Evolutionary conservation across 2,113 vertebrate species (phyloP), one percentile per base, ranked within the genome.

Genomic region (Eidolon helvum): DNA sequence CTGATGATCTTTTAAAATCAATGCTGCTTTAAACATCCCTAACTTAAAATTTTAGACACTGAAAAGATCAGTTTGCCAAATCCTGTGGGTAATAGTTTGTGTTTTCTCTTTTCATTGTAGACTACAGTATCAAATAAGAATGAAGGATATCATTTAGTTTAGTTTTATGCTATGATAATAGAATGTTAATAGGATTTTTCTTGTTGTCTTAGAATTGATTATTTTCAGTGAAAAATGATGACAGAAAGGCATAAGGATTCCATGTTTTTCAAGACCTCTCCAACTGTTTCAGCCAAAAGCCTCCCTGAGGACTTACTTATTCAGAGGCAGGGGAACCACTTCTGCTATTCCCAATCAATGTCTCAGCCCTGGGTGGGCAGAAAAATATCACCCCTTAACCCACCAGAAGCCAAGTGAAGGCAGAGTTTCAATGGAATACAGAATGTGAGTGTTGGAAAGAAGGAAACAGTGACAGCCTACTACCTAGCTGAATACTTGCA

Each of bases 1-100:
- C 7, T 38, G 45, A 74, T 63, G 24, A 75, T 16, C 21, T 78
- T 89, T 22, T 59, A 66, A 93, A 84, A 45, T 30, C 5, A n/a
- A 35, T 75, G 24, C 7, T 69, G 7, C 57, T 92, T 55, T 83
- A 78, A n/a, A 50, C 24, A 82, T 71, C 8, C 24, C 43, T 90
- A 82, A 86, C 30, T 75, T 86, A 74, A 96, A 97, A 66, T 74
- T 63, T 85, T 84, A 78, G n/a, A 48, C 33, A 91, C 38, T 65
- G 50, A 90, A 88, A 77, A 89, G 6, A 87, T 38, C 35, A 19
- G 9, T 87, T 95, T 33, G 19, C 11, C 26, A 48, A 45, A 80
- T 55, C 57, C 72, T 61, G 9, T 68, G 28, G 21, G 22, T 94
- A 86, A 68, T 15, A 89, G 21, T 89, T 43, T 92, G 22, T 26